These are phyloP conservation scores for Hypomecis atomaria DNA, from an alignment of 2,888 invertebrate species.

Conservation along the genomic window DNA sequence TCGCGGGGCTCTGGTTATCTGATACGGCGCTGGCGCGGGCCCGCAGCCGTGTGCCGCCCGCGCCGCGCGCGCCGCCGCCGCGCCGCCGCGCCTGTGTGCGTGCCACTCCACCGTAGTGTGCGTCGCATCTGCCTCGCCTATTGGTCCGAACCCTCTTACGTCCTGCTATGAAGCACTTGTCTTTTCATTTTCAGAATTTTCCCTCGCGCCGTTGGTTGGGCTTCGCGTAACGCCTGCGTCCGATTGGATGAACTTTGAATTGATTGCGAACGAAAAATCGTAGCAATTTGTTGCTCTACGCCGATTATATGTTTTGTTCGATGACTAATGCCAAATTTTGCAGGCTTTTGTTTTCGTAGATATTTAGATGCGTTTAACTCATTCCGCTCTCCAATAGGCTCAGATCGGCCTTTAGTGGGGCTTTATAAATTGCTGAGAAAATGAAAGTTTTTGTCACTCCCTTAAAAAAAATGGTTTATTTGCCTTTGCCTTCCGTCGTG, in stretches of 20 bases:
- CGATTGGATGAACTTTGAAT: conserved; percentile 13
- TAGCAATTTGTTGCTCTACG: not conserved
- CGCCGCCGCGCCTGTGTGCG: conserved; percentile 15
- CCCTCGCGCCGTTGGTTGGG: conserved; percentile 17
- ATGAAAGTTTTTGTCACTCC: too few relatives aligned
- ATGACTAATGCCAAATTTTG: too few relatives aligned
- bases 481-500: too few relatives aligned
- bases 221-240: conserved; percentile 1
- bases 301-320: too few relatives aligned
- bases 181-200: conserved; percentile 24
- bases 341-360: too few relatives aligned
- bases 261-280: not conserved
- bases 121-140: conserved; percentile 1
- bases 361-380: too few relatives aligned
- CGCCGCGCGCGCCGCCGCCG: conserved; percentile 22
- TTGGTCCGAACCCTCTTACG: conserved; percentile 25
- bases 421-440: too few relatives aligned
- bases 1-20: conserved; percentile 39
- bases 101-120: not conserved
- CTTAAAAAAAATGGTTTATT: too few relatives aligned
- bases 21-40: conserved; percentile 40
- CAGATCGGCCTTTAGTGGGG: too few relatives aligned
- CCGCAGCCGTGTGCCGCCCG: conserved; percentile 45
- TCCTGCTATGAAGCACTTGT: conserved; percentile 14
- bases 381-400: too few relatives aligned